phyloP scores from a whole-genome alignment of 2,888 invertebrate species.

The Belgica antarctica region DNA sequence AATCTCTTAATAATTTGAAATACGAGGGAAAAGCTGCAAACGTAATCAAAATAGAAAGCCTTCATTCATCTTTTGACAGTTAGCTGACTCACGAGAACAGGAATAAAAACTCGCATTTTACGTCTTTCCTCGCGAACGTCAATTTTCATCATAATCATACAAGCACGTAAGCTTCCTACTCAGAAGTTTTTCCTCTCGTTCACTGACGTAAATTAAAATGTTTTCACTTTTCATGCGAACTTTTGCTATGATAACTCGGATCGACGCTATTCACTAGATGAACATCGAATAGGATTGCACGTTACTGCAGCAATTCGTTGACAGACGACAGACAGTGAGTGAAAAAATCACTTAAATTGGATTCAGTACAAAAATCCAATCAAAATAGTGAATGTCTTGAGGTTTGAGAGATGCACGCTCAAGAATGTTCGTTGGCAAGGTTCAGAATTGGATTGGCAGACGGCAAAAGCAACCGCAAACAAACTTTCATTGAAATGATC shows the following conservation, averaged over 20 bases:
- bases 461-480: not conserved
- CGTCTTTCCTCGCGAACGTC: not conserved
- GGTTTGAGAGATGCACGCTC: not conserved
- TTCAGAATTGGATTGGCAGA: no score
- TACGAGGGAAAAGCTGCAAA: not conserved
- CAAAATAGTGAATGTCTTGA: not conserved
- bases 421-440: no score
- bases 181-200: not conserved
- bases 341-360: not conserved
- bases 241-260: not conserved
- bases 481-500: not conserved
- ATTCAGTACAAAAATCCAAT: not conserved
- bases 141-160: conserved; percentile 25
- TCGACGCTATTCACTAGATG: no score
- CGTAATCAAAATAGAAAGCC: not conserved
- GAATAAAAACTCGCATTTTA: not conserved
- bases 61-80: not conserved
- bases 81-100: not conserved
- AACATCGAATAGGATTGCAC: no score
- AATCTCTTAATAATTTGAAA: not conserved
- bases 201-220: conserved; percentile 21
- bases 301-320: not conserved
- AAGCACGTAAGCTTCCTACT: not conserved
- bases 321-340: no score
- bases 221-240: not conserved